These are phyloP conservation scores for Unio pictorum DNA, from an alignment of 2,888 invertebrate species.

Conservation along the genomic window DNA sequence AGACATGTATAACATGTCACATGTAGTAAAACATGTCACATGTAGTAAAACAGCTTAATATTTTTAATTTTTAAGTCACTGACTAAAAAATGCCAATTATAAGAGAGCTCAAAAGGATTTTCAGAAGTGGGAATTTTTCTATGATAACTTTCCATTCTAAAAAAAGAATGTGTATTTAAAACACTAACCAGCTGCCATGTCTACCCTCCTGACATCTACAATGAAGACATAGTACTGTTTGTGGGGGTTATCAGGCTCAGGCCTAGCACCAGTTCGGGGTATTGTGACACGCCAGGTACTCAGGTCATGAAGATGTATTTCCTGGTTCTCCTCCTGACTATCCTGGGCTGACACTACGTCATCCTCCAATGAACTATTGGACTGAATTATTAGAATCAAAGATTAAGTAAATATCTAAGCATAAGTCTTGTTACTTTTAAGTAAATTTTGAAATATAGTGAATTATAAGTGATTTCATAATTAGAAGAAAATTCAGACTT, in stretches of 20 bases:
- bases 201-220: conserved; percentile 72
- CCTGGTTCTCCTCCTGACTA: conserved; percentile 24
- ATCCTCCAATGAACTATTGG: conserved; percentile 47
- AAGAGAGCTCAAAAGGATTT: no score
- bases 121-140: no score
- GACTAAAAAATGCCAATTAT: no score
- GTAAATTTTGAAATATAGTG: no score
- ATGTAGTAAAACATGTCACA: no score
- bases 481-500: no score
- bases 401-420: neutral
- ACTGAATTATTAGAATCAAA: conserved; percentile 22
- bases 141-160: neutral
- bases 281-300: conserved; percentile 80
- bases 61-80: no score
- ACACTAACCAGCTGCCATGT: conserved; percentile 46
- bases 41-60: no score
- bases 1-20: no score
- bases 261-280: conserved; percentile 74
- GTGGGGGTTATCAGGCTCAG: conserved; percentile 70
- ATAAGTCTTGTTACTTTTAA: no score
- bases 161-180: no score
- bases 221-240: conserved; percentile 71
- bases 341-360: conserved; percentile 38
- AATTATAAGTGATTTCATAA: no score
- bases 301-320: conserved; percentile 75